Evolutionary conservation across 2,888 invertebrate species (phyloP).

Genomic region (Lydus trimaculatus): DNA sequence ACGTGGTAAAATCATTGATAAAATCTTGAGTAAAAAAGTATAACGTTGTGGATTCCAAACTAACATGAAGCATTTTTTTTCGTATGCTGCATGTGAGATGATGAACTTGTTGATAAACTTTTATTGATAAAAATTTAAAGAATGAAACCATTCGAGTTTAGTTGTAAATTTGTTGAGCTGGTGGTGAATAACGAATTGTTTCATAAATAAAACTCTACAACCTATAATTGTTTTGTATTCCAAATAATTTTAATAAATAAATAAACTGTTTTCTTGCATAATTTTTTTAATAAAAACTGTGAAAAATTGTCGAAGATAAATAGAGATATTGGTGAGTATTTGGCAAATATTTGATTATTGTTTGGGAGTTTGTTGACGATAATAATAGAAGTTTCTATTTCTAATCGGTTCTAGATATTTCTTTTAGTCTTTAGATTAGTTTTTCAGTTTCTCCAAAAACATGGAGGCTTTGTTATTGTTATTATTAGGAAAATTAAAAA

Average conservation of each 20-base stretch:
- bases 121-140: neutral
- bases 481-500: neutral
- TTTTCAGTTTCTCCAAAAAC: neutral
- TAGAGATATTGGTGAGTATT: neutral
- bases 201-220: neutral
- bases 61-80: too few relatives aligned
- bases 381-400: neutral
- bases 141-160: neutral
- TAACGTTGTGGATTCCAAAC: too few relatives aligned
- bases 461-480: neutral
- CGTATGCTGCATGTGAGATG: neutral
- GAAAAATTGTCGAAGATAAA: neutral
- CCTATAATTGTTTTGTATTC: neutral
- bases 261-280: too few relatives aligned
- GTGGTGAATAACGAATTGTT: neutral
- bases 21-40: constrained; percentile 62
- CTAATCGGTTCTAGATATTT: neutral
- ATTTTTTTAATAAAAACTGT: neutral
- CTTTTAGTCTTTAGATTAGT: neutral
- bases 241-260: neutral
- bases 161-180: neutral
- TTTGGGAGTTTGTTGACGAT: too few relatives aligned
- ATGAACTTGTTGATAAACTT: neutral
- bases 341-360: too few relatives aligned
- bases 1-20: constrained; percentile 72